Evolutionary conservation across 1,140 invertebrate genomes (phyloP), one percentile per base, ranked within the genome.

Genomic region (Mactra quadrangularis): DNA sequence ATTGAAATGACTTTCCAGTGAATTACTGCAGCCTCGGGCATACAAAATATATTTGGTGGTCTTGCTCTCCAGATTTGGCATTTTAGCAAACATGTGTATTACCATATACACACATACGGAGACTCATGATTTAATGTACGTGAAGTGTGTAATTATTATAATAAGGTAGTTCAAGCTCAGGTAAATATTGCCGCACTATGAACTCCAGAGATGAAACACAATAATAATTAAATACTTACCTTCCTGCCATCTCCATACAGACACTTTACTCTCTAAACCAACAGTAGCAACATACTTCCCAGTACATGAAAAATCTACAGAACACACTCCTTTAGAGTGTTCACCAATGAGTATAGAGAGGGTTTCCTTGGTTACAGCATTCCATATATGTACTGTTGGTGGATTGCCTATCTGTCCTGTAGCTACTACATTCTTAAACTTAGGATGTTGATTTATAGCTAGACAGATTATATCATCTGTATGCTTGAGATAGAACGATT

Each of bases 391-490:
- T n/a, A 93, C 89, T 31, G 84, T 70, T 19, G 92, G 90, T 15
- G 79, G 68, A 29, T 85, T 88, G 7, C 93, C 93, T 75, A 93
- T 93, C 85, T 94, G 92, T 7, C 93, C 93, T 4, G 91, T 90
- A 6, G 93, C 93, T 9, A 93, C 88, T 9, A 93, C 76, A 75
- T 89, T 90, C 62, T 90, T 91, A 77, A 89, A 92, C 78, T 93
- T 93, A 7, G 91, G 89, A 81, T 93, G 89, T 59, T 91, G 87
- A 77, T 94, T 93, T 11, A 92, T 87, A n/a, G 89, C 87, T 38
- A 94, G 87, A 74, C 91, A 93, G 33, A 93, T 91, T 74, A 94
- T 94, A 83, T 93, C 93, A 89, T 94, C 93, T 0, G 90, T 92
- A 86, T 94, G 93, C 45, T 92, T 90, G 19, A 92, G 70, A 76